Conservation (phyloP, 2,797 vertebrate species). For the Bryconaethiops microstoma region DNA sequence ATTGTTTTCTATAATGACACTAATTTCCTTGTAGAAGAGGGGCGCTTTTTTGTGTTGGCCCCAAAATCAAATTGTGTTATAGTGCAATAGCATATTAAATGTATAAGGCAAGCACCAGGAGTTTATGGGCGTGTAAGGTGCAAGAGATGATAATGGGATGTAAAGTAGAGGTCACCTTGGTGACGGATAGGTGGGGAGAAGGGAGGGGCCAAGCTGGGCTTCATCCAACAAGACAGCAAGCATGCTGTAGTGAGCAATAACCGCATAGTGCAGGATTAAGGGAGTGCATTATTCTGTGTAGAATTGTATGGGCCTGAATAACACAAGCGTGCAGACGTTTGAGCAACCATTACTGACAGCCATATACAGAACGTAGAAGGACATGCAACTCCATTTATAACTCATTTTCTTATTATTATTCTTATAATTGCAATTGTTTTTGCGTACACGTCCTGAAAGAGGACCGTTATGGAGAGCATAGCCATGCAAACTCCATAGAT, state of each 20-base stretch:
- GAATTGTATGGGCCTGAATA: neutral
- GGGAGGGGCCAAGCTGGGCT: neutral
- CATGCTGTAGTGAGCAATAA: neutral
- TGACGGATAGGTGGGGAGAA: neutral
- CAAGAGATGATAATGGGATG: conserved; percentile 50
- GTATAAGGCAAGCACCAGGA: conserved; percentile 34
- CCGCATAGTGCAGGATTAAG: neutral
- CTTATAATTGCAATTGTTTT: no score
- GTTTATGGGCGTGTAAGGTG: conserved; percentile 48
- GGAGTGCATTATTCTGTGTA: neutral
- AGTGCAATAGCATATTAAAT: conserved; percentile 52
- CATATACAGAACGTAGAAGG: no score
- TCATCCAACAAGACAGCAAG: neutral
- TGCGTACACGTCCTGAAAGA: no score
- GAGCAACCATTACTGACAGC: no score
- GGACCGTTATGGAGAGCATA: no score
- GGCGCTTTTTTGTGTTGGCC: conserved; percentile 16
- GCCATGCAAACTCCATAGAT: no score
- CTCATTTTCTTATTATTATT: no score
- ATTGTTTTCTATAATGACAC: conserved; percentile 62
- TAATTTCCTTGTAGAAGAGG: conserved; percentile 58
- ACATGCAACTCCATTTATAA: no score
- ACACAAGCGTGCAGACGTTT: no score
- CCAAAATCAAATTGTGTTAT: conserved; percentile 52
- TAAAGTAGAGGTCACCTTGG: conserved; percentile 66